A percentile compares a stretch with the other conserved stretches of the same genome.
Conservation (phyloP, 2,888 invertebrate genomes). For the Perdita meconis region DNA sequence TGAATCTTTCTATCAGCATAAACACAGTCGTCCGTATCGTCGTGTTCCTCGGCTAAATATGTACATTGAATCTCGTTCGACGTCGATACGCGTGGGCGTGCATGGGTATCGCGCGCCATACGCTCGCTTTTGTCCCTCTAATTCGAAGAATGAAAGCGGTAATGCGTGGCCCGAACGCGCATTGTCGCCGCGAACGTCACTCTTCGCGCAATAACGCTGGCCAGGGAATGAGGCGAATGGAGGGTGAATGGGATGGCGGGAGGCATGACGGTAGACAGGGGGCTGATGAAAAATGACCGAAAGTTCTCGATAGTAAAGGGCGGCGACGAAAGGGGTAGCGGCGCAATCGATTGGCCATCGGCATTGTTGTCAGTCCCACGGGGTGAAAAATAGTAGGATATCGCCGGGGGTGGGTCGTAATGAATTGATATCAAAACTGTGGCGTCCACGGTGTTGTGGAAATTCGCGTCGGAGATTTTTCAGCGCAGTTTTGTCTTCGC, state of each 20-base stretch:
- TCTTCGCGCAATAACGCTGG: constrained; percentile 64
- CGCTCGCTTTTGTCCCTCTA: constrained; percentile 56
- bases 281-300: constrained; percentile 74
- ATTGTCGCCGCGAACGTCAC: constrained; percentile 66
- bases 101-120: neutral
- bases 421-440: constrained; percentile 76
- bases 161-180: constrained; percentile 60
- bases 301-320: constrained; percentile 66
- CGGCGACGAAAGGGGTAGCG: constrained; percentile 54
- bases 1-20: constrained; percentile 33
- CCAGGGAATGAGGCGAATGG: constrained; percentile 60
- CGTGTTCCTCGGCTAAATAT: constrained; percentile 19
- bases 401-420: constrained; percentile 69
- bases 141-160: constrained; percentile 72
- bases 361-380: constrained; percentile 73
- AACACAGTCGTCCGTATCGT: neutral
- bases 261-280: too few relatives aligned
- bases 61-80: constrained; percentile 16
- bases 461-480: neutral
- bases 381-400: constrained; percentile 74
- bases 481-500: neutral
- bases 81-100: constrained; percentile 9
- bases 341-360: constrained; percentile 75
- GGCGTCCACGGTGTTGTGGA: constrained; percentile 46
- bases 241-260: too few relatives aligned